Evolutionary conservation across 2,888 invertebrate genomes (phyloP), one percentile per base, ranked within the genome.

Genomic region (Trachelus stipa): DNA sequence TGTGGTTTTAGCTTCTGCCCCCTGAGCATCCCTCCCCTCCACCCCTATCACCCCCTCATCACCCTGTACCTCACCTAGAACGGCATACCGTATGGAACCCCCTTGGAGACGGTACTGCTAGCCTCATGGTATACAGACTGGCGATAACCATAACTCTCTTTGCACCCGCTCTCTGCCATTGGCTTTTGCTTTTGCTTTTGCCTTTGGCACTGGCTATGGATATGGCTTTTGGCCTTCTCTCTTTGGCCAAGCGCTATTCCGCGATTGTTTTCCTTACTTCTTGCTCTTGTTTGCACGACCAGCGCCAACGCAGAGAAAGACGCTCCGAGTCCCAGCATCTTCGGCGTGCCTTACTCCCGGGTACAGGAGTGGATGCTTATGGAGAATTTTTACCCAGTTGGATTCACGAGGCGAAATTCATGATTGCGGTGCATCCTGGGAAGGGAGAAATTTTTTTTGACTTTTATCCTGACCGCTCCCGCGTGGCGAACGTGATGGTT

Each of bases 141-240:
- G 85, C 88, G 87, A 89, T 88, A 88, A 88, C 88, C 87, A 88
- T 89, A 89, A 89, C 85, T 89, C 88, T 88, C 84, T 81, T 82
- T 83, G 83, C 88, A 87, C 85, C 86, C 85, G 85, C 83, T 81
- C 84, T 79, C 76, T 77, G 77, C 76, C 74, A 71, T 73, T 80
- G 75, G 81, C 77, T 73, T 79, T 77, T 74, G 79, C 80, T 79
- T 76, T 75, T 80, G 76, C 76, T 78, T 30, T 76, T 40, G 40
- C 15, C 40, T 15, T 4, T 40, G 40, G 40, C 40, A 15, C 4
- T 40, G 40, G 40, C 40, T 40, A 40, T 40, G 40, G 69, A 74
- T 69, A 69, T 30, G 33, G 69, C 31, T 69, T 69, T 69, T 69
- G 69, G 75, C 73, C 34, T 78, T 80, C 73, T 77, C 73, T 76